A percentile compares a stretch with the other conserved stretches of the same genome.
Conservation (phyloP, 2,888 invertebrate genomes). For the Blera fallax region DNA sequence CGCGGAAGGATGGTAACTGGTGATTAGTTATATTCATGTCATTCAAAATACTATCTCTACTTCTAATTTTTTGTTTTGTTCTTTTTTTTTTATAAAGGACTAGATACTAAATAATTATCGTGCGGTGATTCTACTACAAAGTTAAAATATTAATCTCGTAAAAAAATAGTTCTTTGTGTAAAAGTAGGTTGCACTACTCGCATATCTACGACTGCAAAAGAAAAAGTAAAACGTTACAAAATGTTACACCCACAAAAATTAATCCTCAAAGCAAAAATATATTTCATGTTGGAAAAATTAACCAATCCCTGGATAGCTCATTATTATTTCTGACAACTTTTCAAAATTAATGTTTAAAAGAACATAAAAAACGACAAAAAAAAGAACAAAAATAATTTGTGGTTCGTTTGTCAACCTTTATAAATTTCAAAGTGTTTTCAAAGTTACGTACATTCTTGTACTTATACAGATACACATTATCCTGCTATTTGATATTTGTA, state of each 20-base stretch:
- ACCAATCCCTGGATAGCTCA: not conserved
- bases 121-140: not conserved
- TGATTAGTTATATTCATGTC: not conserved
- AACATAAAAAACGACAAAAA: not conserved
- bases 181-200: no score
- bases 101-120: not conserved
- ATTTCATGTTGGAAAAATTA: not conserved
- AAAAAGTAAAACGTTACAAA: not conserved
- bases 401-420: constrained; percentile 28
- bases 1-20: constrained; percentile 14
- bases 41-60: not conserved
- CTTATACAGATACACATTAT: not conserved
- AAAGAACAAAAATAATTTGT: not conserved
- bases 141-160: no score
- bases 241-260: not conserved
- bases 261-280: not conserved
- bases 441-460: not conserved
- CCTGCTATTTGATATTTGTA: constrained; percentile 23
- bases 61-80: no score
- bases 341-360: not conserved
- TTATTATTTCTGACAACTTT: not conserved
- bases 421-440: constrained; percentile 32
- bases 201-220: not conserved
- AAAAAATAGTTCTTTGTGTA: no score
- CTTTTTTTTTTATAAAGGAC: not conserved